Evolutionary conservation across 2,888 invertebrate genomes (phyloP).

Genomic region (Drosophila vallismaia): DNA sequence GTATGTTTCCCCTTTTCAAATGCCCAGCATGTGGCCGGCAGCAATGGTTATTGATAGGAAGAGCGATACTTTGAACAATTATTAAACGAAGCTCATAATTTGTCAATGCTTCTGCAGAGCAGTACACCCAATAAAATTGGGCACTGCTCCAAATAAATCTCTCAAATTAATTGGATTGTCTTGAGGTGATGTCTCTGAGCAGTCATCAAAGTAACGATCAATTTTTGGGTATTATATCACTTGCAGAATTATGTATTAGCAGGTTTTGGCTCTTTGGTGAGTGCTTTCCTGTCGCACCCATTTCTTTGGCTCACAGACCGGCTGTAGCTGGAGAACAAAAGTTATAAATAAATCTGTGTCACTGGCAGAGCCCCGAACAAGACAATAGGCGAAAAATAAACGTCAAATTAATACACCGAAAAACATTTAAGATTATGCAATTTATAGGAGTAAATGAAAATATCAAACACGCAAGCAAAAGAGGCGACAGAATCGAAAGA

Average conservation of each 20-base stretch:
- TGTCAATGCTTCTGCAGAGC: slow-evolving; percentile 39
- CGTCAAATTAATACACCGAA: slow-evolving; percentile 49
- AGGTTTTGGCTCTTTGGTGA: slow-evolving; percentile 12
- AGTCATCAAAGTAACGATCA: slow-evolving; percentile 18
- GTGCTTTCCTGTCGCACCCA: slow-evolving; percentile 49
- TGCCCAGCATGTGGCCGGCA: slow-evolving; percentile 37
- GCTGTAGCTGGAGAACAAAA: slow-evolving; percentile 55
- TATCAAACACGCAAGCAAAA: slow-evolving; percentile 67
- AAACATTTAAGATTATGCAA: slow-evolving; percentile 69
- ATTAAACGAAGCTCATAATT: slow-evolving; percentile 26
- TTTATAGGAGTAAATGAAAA: slow-evolving; percentile 69
- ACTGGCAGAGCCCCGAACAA: slow-evolving; percentile 26
- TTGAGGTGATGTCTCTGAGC: not conserved
- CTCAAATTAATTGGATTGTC: slow-evolving; percentile 19
- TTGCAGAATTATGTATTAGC: slow-evolving; percentile 7
- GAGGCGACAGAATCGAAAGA: slow-evolving; percentile 54
- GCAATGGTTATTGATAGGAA: slow-evolving; percentile 2
- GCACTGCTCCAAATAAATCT: slow-evolving; percentile 25
- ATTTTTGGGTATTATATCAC: slow-evolving; percentile 28
- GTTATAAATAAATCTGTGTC: slow-evolving; percentile 75
- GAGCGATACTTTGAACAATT: not conserved
- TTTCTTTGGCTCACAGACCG: slow-evolving; percentile 54
- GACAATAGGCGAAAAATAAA: slow-evolving; percentile 26
- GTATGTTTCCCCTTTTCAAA: slow-evolving; percentile 18
- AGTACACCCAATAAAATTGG: slow-evolving; percentile 8